Percentiles rank a stretch among this genome's conserved stretches.
Conservation (phyloP, 2,797 vertebrate species). For the Rhincodon typus region DNA sequence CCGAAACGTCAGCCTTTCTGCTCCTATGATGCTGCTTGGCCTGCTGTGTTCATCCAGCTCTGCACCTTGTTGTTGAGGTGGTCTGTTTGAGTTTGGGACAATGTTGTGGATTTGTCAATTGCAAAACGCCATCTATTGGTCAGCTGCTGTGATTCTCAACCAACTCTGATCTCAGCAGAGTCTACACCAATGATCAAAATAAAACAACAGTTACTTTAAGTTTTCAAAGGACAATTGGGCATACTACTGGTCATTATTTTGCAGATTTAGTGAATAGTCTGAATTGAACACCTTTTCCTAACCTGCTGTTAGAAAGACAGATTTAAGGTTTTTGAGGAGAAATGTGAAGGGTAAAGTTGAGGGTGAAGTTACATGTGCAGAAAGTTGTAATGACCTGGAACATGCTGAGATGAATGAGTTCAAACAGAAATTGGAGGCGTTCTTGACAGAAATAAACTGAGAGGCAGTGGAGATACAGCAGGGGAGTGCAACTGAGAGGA, state of each 20-base stretch:
- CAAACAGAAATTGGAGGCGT: background rate
- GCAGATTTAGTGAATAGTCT: background rate
- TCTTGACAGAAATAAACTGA: too few species aligned
- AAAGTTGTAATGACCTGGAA: background rate
- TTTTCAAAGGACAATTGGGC: background rate
- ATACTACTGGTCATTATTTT: background rate
- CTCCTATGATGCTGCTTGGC: too few species aligned
- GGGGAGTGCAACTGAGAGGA: background rate
- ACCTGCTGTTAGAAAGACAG: background rate
- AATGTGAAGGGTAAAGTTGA: background rate
- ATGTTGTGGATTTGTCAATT: background rate
- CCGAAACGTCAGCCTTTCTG: too few species aligned
- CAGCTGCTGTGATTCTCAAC: background rate
- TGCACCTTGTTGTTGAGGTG: too few species aligned
- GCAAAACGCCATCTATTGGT: constrained; percentile 21
- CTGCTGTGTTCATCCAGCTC: too few species aligned
- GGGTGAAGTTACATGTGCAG: background rate
- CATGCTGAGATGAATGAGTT: background rate
- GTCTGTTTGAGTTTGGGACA: background rate
- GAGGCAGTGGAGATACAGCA: too few species aligned
- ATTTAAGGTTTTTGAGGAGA: too few species aligned
- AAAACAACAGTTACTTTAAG: background rate
- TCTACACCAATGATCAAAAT: background rate
- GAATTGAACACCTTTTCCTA: background rate
- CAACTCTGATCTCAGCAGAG: background rate